Conservation (phyloP, 2,888 invertebrate genomes). For the Drosophila conformis region DNA sequence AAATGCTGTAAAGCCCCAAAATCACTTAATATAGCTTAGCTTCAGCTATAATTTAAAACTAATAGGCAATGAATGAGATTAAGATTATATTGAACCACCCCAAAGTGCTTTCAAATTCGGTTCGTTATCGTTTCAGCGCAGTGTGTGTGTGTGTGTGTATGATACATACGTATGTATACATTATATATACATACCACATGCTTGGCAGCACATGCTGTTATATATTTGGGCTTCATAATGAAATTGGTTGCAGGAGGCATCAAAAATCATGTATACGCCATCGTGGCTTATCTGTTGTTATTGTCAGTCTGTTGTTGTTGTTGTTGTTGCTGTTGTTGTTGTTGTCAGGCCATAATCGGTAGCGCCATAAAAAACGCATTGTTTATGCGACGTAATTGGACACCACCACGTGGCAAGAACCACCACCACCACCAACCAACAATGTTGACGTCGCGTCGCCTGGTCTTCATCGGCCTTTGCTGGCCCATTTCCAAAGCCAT, state of each 20-base stretch:
- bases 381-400: slow-evolving; percentile 80
- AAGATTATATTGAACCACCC: background rate
- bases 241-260: slow-evolving; percentile 39
- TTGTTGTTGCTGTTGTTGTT: slow-evolving; percentile 42
- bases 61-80: background rate
- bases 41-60: background rate
- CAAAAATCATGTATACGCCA: slow-evolving; percentile 74
- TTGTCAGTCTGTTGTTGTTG: slow-evolving; percentile 27
- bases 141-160: background rate
- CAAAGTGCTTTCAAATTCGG: slow-evolving; percentile 13
- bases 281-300: slow-evolving; percentile 69
- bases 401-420: slow-evolving; percentile 47
- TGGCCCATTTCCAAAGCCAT: slow-evolving; percentile 75
- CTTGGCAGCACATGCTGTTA: slow-evolving; percentile 17
- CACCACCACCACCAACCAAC: slow-evolving; percentile 7
- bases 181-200: slow-evolving; percentile 18
- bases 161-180: slow-evolving; percentile 5
- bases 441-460: slow-evolving; percentile 37
- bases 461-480: slow-evolving; percentile 58
- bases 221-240: slow-evolving; percentile 34
- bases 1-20: background rate
- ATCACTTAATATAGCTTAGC: background rate
- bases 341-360: slow-evolving; percentile 66
- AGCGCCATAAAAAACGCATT: slow-evolving; percentile 78
- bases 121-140: slow-evolving; percentile 6